These are phyloP conservation scores for Eupithecia subumbrata DNA, from an alignment of 2,888 invertebrate species.

Conservation along the genomic window DNA sequence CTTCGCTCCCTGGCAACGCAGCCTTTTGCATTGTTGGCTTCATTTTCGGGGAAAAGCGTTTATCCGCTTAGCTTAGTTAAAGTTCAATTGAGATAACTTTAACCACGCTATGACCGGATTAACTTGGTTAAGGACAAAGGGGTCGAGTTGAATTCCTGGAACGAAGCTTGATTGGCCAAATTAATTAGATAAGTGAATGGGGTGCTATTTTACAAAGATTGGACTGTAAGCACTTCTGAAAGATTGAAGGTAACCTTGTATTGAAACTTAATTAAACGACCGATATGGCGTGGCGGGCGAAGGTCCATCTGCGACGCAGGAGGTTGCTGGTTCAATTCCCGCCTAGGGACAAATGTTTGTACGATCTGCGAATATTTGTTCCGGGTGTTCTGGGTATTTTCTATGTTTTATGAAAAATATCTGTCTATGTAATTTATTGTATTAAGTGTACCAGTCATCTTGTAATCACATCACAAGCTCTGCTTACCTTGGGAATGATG, in stretches of 20 bases:
- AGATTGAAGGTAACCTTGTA: neutral
- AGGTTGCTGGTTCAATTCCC: too few species aligned
- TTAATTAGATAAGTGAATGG: constrained; percentile 8
- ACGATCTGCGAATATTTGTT: too few species aligned
- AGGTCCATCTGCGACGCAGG: too few species aligned
- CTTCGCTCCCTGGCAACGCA: too few species aligned
- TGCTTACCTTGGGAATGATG: too few species aligned
- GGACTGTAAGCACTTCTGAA: neutral
- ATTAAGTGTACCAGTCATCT: too few species aligned
- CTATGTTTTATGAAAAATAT: too few species aligned
- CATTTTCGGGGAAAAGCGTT: neutral
- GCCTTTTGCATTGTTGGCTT: neutral
- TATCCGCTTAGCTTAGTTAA: neutral
- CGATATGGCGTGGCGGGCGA: too few species aligned
- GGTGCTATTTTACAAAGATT: constrained; percentile 8
- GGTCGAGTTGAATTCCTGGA: constrained; percentile 1
- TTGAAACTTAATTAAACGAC: neutral
- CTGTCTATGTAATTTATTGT: too few species aligned
- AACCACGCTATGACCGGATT: neutral
- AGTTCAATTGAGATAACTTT: neutral
- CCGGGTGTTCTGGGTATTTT: too few species aligned
- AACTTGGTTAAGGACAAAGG: neutral
- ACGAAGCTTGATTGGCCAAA: constrained; percentile 6
- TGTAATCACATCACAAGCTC: too few species aligned
- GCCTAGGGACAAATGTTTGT: too few species aligned